Percentiles rank a stretch among this genome's conserved stretches.
phyloP scores from a whole-genome alignment of 2,797 vertebrate species.

The Sphenodon punctatus region DNA sequence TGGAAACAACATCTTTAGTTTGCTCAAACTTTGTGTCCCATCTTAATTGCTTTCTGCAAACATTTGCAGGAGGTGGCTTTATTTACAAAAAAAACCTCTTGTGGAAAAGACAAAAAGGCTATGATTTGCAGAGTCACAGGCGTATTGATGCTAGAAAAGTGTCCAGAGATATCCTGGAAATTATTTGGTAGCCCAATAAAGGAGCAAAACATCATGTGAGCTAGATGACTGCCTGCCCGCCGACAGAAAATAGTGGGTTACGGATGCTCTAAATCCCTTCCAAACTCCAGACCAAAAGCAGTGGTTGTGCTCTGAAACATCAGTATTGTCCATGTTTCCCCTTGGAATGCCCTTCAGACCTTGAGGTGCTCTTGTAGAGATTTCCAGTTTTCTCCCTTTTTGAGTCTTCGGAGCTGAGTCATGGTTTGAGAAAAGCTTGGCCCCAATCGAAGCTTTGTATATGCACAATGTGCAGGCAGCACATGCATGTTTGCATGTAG shows the following conservation, averaged over 20 bases:
- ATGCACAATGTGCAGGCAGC: too few relatives aligned
- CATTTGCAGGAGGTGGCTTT: constrained; percentile 57
- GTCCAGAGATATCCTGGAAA: constrained; percentile 5
- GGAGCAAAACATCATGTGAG: neutral
- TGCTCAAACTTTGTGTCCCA: constrained; percentile 2
- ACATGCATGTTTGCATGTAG: too few relatives aligned
- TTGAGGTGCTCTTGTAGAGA: too few relatives aligned
- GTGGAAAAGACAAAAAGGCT: constrained; percentile 40
- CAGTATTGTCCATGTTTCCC: too few relatives aligned
- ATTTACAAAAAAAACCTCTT: constrained; percentile 53
- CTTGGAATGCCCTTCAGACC: too few relatives aligned
- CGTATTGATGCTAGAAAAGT: constrained; percentile 19
- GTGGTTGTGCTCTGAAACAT: too few relatives aligned
- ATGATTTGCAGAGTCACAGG: constrained; percentile 24
- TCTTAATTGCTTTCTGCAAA: constrained; percentile 36
- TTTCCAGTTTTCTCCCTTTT: too few relatives aligned
- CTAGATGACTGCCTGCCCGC: too few relatives aligned
- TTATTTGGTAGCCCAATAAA: constrained; percentile 21
- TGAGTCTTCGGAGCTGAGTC: too few relatives aligned
- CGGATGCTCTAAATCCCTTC: accelerated
- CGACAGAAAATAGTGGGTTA: neutral
- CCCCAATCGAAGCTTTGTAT: too few relatives aligned
- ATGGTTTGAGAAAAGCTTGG: too few relatives aligned
- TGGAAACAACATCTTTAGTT: constrained; percentile 53
- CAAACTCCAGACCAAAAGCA: neutral